Percentiles rank a stretch among this genome's conserved stretches.
Conservation (phyloP, 2,113 vertebrate species). For the Chaetura pelagica region DNA sequence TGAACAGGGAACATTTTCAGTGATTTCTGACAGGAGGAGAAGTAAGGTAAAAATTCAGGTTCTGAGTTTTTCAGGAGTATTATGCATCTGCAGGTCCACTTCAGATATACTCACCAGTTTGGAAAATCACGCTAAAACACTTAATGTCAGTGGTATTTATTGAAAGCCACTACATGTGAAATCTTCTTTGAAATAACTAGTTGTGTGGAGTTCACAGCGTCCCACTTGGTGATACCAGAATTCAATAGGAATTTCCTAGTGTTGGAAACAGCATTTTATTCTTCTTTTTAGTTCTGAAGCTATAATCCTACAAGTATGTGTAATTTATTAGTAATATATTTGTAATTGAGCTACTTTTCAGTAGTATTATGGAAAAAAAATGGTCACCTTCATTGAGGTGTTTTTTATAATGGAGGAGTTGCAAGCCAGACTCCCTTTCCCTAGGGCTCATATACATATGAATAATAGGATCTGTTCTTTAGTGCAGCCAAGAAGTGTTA, state of each 20-base stretch:
- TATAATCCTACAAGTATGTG: background rate
- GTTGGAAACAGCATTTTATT: background rate
- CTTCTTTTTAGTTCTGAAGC: background rate
- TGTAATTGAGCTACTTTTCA: background rate
- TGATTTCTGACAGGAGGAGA: background rate
- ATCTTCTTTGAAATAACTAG: background rate
- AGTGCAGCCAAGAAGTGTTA: background rate
- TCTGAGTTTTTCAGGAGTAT: background rate
- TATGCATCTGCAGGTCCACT: background rate
- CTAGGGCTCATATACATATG: background rate
- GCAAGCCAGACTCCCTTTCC: background rate
- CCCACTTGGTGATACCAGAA: background rate
- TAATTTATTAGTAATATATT: background rate
- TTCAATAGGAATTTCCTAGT: background rate
- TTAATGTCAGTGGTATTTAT: background rate
- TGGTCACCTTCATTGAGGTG: background rate
- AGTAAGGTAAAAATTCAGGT: background rate
- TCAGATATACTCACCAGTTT: background rate
- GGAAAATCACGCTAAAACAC: background rate
- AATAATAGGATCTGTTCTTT: background rate
- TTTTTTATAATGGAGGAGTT: background rate
- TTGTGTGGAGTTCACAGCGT: background rate
- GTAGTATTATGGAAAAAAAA: background rate
- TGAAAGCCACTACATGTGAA: background rate
- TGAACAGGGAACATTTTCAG: background rate